Conservation (phyloP, 1,140 invertebrate genomes). For the Camponotus vicinus region DNA sequence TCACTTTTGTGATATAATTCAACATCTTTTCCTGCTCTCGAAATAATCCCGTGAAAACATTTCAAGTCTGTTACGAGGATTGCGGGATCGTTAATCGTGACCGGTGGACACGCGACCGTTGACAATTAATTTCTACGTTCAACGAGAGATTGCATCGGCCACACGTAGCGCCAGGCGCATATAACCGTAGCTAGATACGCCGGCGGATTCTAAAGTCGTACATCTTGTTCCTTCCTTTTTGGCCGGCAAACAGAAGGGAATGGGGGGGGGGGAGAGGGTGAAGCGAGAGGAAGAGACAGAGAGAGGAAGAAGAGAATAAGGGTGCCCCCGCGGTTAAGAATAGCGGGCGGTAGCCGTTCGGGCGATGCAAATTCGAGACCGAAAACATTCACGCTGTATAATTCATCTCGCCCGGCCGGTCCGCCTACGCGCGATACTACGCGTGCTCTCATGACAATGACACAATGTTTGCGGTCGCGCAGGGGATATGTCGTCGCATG, state of each 20-base stretch:
- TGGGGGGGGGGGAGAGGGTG: slow-evolving; percentile 1
- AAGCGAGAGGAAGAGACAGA: slow-evolving; percentile 7
- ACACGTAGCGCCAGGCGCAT: slow-evolving; percentile 59
- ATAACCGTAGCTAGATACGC: slow-evolving; percentile 48
- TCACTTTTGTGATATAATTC: not conserved
- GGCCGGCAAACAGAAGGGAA: slow-evolving; percentile 40
- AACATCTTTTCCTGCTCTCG: not conserved
- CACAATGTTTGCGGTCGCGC: slow-evolving; percentile 75
- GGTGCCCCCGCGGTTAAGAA: slow-evolving; percentile 69
- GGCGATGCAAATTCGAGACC: slow-evolving; percentile 75
- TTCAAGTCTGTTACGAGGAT: not conserved
- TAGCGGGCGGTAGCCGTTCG: slow-evolving; percentile 74
- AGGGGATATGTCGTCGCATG: slow-evolving; percentile 44
- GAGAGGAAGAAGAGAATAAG: slow-evolving; percentile 10
- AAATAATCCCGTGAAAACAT: not conserved
- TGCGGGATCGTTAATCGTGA: slow-evolving; percentile 63
- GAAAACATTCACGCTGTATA: slow-evolving; percentile 78
- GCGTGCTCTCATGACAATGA: slow-evolving; percentile 74
- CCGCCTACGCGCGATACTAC: slow-evolving; percentile 74
- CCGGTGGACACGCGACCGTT: slow-evolving; percentile 51
- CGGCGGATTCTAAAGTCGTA: slow-evolving; percentile 54
- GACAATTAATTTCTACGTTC: slow-evolving; percentile 72
- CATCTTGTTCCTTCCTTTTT: slow-evolving; percentile 61
- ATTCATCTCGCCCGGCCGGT: slow-evolving; percentile 73
- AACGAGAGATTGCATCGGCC: slow-evolving; percentile 66